Conservation (phyloP, 2,888 invertebrate species). For the Lasioglossum zephyrum region DNA sequence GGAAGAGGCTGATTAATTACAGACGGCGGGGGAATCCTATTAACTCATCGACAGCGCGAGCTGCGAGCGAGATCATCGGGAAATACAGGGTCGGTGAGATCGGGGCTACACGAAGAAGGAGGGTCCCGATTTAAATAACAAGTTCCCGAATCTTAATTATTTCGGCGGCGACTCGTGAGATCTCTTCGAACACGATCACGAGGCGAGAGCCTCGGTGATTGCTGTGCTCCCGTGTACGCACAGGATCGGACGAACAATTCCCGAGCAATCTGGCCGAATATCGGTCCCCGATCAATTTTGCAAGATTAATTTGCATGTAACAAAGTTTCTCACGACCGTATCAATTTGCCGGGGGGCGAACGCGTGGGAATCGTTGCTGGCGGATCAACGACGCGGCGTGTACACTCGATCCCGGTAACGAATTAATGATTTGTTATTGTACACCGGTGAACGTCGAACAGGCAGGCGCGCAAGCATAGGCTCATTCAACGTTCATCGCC, state of each 20-base stretch:
- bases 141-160: slow-evolving; percentile 36
- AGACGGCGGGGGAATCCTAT: slow-evolving; percentile 37
- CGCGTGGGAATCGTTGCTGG: slow-evolving; percentile 2
- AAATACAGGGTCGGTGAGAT: not conserved
- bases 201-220: not conserved
- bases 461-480: not conserved
- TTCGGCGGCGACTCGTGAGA: not conserved
- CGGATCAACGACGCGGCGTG: not conserved
- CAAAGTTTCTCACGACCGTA: slow-evolving; percentile 3
- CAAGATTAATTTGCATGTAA: slow-evolving; percentile 13
- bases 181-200: not conserved
- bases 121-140: slow-evolving; percentile 45
- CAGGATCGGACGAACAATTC: not conserved
- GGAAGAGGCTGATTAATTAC: slow-evolving; percentile 49
- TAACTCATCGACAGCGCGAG: slow-evolving; percentile 27
- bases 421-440: slow-evolving; percentile 23
- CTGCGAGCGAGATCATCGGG: slow-evolving; percentile 23
- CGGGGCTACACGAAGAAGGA: slow-evolving; percentile 27
- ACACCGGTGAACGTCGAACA: not conserved
- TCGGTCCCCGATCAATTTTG: not conserved
- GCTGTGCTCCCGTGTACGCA: not conserved
- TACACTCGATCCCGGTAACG: not conserved
- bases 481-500: slow-evolving; percentile 9
- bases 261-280: slow-evolving; percentile 3
- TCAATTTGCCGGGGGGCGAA: not conserved